phyloP scores from a whole-genome alignment of 2,888 invertebrate genomes.

The Stegana nigrithorax region DNA sequence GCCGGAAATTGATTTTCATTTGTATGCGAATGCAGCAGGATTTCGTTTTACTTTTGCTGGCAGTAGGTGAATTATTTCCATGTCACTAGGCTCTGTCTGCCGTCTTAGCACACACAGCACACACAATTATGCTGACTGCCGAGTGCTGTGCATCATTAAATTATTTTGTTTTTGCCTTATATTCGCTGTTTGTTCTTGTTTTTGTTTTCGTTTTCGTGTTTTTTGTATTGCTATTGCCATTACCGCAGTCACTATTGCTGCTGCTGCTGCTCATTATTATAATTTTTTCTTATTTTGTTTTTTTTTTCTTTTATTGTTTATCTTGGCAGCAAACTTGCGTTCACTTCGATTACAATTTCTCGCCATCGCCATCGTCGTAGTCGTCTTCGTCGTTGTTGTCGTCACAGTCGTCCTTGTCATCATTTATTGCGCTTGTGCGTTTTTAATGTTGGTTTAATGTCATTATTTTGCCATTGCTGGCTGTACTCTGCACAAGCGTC shows the following conservation, averaged over 20 bases:
- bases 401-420: background rate
- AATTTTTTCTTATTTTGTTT: background rate
- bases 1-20: slow-evolving; percentile 43
- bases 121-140: background rate
- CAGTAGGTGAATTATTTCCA: slow-evolving; percentile 1
- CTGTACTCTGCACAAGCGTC: slow-evolving; percentile 4
- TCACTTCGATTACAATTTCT: background rate
- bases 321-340: background rate
- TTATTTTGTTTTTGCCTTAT: no score
- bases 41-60: slow-evolving; percentile 4
- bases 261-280: background rate
- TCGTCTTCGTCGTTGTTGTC: slow-evolving; percentile 15
- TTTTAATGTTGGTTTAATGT: slow-evolving; percentile 56
- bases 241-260: background rate
- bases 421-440: slow-evolving; percentile 30
- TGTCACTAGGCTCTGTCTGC: background rate
- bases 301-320: background rate
- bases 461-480: slow-evolving; percentile 49
- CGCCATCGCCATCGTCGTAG: slow-evolving; percentile 9
- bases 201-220: slow-evolving; percentile 16
- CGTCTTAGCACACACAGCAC: no score
- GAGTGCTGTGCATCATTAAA: background rate
- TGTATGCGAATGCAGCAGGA: background rate
- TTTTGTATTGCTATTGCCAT: slow-evolving; percentile 5
- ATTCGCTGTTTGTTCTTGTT: background rate